Percentiles rank a stretch among this genome's conserved stretches.
phyloP scores from a whole-genome alignment of 2,113 vertebrate genomes.

The Pomatostomus ruficeps region DNA sequence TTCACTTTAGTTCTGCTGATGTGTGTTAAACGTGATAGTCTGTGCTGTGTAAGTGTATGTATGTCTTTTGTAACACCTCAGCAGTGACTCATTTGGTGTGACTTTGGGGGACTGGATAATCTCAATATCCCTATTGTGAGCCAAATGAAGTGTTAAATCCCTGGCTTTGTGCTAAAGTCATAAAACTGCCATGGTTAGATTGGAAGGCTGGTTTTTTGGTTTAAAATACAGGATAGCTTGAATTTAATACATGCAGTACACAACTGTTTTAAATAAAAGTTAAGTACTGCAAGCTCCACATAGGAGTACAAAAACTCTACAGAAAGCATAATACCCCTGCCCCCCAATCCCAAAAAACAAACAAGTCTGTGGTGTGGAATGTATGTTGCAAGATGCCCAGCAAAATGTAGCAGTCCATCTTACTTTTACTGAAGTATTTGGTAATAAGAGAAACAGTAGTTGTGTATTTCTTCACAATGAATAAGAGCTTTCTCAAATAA shows the following conservation, averaged over 20 bases:
- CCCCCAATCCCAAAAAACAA: fast-evolving
- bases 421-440: background rate
- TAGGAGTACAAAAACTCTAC: background rate
- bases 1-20: background rate
- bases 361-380: background rate
- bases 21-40: background rate
- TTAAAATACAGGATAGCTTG: background rate
- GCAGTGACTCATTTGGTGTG: background rate
- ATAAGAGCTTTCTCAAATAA: background rate
- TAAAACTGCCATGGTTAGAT: background rate
- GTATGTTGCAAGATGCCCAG: background rate
- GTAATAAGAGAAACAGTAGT: background rate
- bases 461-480: background rate
- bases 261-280: background rate
- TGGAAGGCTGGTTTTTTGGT: background rate
- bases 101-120: background rate
- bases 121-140: background rate
- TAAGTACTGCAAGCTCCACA: background rate
- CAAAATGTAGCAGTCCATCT: background rate
- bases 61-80: background rate
- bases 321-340: background rate
- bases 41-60: background rate
- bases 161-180: background rate
- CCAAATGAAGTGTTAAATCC: background rate
- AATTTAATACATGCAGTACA: background rate